Base-by-base conservation (phyloP, 2,797 vertebrate genomes). In the Tenualosa thibaudeaui region DNA sequence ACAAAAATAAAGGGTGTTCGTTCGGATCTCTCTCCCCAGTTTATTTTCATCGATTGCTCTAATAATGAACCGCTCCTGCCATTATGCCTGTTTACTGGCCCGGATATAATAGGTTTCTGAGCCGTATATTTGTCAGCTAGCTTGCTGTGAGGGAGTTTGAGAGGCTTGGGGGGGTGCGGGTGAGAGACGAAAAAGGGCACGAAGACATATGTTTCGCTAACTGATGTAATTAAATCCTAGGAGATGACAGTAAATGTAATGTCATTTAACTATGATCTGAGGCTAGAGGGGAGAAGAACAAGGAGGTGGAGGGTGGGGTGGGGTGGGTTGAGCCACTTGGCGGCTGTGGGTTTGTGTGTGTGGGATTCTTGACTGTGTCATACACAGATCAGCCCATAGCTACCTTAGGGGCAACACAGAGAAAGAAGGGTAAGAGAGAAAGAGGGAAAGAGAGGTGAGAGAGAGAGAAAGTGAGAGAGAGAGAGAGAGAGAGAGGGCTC, bases 41-140 rank as follows among this genome's bases (percentile, higher is more conserved):
- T 78, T 78, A 40, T n/a, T 85, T 60, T 81, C 85, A 84, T 86
- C 83, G 86, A 88, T 85, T 85, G 84, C 75, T 78, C 58, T 68
- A 68, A 86, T 85, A 87, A 91, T 85, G 85, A 90, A 86, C 65
- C 86, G 81, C 86, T 85, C 81, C 87, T 87, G 90, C 86, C 91
- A 88, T 93, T 93, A 92, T 93, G 85, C 86, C 58, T 88, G 90
- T 81, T 91, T 89, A 93, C 88, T 93, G 90, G 85, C 81, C 87
- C 91, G 92, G 92, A 90, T 90, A 83, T 92, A 93, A 95, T 91
- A 85, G 62, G 88, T 92, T 93, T 85, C 89, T 88, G 87, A 91
- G 89, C 86, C 83, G 87, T 82, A 56, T 87, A 84, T 88, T 85
- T 88, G 86, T 89, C 88, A 90, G 84, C 82, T 87, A 81, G 83